Conservation (phyloP, 2,797 vertebrate genomes). For the Hipposideros larvatus region DNA sequence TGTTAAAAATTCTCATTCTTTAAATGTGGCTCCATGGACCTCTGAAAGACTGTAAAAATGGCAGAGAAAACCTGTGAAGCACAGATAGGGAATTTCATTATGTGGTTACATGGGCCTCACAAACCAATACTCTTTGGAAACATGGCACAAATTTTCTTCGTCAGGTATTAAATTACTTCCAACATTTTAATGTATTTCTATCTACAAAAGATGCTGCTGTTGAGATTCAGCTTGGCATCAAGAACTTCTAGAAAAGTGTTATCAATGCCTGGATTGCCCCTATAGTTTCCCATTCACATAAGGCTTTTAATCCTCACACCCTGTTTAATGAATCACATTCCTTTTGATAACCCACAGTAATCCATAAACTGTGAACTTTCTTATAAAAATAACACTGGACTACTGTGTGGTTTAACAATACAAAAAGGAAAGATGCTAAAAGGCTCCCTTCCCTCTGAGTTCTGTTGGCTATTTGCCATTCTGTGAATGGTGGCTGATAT, state of each 20-base stretch:
- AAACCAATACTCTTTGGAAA: not conserved
- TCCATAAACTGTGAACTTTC: not conserved
- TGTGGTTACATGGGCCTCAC: not conserved
- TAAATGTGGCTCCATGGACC: not conserved
- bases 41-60: conserved; percentile 19
- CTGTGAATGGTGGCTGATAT: conserved; percentile 72
- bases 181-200: not conserved
- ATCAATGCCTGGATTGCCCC: not conserved
- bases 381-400: conserved; percentile 27
- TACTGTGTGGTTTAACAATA: not conserved
- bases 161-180: not conserved
- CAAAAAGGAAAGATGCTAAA: not conserved
- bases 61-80: not conserved
- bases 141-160: not conserved
- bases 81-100: conserved; percentile 34
- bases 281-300: not conserved
- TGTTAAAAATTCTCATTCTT: conserved; percentile 18
- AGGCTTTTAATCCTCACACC: not conserved
- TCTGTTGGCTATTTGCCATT: conserved; percentile 62
- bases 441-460: conserved; percentile 7
- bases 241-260: not conserved
- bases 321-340: not conserved
- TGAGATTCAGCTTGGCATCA: not conserved
- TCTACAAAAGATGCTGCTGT: not conserved
- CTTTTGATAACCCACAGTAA: not conserved